Base-by-base conservation (phyloP, 2,113 vertebrate genomes). In the Tychaedon coryphoeus region DNA sequence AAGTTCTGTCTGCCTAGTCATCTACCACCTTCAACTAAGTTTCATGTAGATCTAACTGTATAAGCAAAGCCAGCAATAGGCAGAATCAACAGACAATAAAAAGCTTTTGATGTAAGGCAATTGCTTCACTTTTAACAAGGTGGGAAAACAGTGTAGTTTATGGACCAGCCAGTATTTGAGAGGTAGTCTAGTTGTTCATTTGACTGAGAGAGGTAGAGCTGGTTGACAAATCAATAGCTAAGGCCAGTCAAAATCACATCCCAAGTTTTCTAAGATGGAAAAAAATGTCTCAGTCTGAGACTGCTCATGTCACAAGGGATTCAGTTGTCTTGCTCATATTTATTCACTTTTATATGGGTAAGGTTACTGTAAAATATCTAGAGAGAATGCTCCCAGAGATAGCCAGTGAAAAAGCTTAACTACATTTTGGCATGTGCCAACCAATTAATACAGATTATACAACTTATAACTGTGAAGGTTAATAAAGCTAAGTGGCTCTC, bases 121-220 rank as follows among this genome's bases (percentile, higher is more conserved):
- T 2, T 42, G 8, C 26, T 69, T 89, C 38, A 40, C 31, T 87
- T 74, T 50, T 53, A 66, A 66, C 14, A 34, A 50, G 31, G 57
- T 34, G 45, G 29, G 53, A 92, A 93, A 18, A 36, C 12, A 92
- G 48, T 8, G 4, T 26, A 53, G 1, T 1, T 78, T 81, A 74
- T n/a, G 19, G 66, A 90, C 61, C n/a, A 61, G 67, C 51, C 71
- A 82, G 50, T 31, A 43, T 54, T 29, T 92, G 66, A 90, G 95
- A 96, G 94, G 95, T 96, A 97, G 95, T 60, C 38, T 66, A 15
- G 87, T 92, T 95, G 70, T 47, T 90, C 29, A 50, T 82, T 95
- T 91, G 81, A 96, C 87, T 92, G 86, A 45, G 50, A 75, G 95
- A 97, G 94, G 93, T 96, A 95, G 94, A 91, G 36, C 34, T 79